These are phyloP conservation scores for Tenualosa thibaudeaui DNA, from an alignment of 2,797 vertebrate species.

Conservation along the genomic window DNA sequence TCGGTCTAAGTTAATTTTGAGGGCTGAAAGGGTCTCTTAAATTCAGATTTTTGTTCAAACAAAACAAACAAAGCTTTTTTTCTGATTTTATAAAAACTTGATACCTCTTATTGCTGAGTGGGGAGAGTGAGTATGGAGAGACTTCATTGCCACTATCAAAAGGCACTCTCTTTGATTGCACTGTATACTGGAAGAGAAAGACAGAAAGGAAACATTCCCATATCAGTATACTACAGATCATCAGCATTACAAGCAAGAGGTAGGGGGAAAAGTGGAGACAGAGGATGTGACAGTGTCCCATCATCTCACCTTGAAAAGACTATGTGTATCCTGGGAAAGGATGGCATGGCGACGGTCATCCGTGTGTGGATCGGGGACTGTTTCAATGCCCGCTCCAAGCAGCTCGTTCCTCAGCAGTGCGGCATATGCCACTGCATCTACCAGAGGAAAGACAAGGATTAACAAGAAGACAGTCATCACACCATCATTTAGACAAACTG, in stretches of 20 bases:
- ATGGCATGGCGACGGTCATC: slow-evolving; percentile 73
- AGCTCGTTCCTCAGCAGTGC: slow-evolving; percentile 81
- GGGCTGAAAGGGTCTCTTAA: no score
- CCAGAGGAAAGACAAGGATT: neutral
- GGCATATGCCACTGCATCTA: slow-evolving; percentile 79
- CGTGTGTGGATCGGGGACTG: slow-evolving; percentile 73
- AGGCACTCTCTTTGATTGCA: slow-evolving; percentile 81
- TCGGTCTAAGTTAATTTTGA: no score
- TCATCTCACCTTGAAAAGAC: slow-evolving; percentile 76
- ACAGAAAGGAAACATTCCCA: slow-evolving; percentile 19
- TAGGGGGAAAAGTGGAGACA: neutral
- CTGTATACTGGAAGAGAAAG: slow-evolving; percentile 68
- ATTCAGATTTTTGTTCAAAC: no score
- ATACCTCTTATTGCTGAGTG: slow-evolving; percentile 84
- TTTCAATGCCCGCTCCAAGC: slow-evolving; percentile 77
- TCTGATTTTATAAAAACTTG: no score
- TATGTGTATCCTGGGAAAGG: slow-evolving; percentile 69
- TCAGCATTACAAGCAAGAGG: neutral
- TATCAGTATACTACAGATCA: neutral
- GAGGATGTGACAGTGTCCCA: neutral
- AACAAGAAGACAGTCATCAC: neutral
- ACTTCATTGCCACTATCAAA: slow-evolving; percentile 75
- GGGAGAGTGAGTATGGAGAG: slow-evolving; percentile 82
- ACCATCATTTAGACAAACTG: no score
- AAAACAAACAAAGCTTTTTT: neutral